These are phyloP conservation scores for Scaptomyza pallida DNA, from an alignment of 1,140 invertebrate species.

Conservation along the genomic window DNA sequence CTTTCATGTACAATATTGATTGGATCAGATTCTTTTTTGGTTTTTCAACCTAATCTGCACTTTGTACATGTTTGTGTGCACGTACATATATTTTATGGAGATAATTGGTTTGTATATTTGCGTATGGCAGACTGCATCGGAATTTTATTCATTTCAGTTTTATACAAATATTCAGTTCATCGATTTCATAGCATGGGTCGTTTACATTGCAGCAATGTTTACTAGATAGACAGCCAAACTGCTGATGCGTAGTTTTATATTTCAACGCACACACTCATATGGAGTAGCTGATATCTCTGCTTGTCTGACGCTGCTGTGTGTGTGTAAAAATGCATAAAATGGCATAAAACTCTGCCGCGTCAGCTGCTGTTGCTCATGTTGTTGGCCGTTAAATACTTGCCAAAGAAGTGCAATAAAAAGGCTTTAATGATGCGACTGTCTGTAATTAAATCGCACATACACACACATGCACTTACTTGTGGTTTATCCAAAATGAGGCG, in stretches of 20 bases:
- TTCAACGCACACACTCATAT: not conserved
- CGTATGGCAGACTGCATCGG: not conserved
- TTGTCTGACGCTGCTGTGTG: conserved; percentile 18
- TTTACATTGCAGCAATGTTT: conserved; percentile 35
- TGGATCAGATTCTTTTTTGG: too few species aligned
- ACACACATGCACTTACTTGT: conserved; percentile 11
- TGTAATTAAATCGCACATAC: conserved; percentile 68
- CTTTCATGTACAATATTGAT: too few species aligned
- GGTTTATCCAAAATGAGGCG: conserved; percentile 36
- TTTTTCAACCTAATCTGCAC: too few species aligned
- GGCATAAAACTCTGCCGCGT: conserved; percentile 45
- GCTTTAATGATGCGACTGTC: conserved; percentile 72
- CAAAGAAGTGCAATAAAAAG: conserved; percentile 76
- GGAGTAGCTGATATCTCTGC: conserved; percentile 21
- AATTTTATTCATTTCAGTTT: conserved; percentile 6
- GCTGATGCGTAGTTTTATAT: conserved; percentile 46
- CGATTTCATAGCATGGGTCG: conserved; percentile 24
- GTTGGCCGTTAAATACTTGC: conserved; percentile 66
- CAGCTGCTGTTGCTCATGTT: conserved; percentile 48
- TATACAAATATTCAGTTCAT: conserved; percentile 29
- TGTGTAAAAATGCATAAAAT: conserved; percentile 68
- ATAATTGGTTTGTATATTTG: conserved; percentile 4
- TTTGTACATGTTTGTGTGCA: too few species aligned
- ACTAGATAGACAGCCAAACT: conserved; percentile 18
- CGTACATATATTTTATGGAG: too few species aligned